Conservation (phyloP, 2,888 invertebrate species). For the Mythimna ferrago region DNA sequence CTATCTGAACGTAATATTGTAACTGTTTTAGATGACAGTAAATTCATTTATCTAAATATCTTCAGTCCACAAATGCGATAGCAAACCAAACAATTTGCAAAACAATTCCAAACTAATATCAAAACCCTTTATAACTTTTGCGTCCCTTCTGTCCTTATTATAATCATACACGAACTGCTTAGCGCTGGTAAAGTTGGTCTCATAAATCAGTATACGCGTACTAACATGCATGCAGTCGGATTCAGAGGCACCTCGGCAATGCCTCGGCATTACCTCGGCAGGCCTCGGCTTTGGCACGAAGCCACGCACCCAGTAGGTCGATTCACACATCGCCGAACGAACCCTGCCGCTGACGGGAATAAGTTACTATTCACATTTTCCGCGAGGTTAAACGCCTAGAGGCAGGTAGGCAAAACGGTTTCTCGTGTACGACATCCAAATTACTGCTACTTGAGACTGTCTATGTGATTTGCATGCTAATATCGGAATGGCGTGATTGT, state of each 20-base stretch:
- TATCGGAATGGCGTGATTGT: conserved; percentile 39
- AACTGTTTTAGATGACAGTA: background rate
- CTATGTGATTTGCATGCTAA: conserved; percentile 46
- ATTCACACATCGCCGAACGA: conserved; percentile 61
- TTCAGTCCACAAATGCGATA: background rate
- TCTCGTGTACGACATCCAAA: conserved; percentile 57
- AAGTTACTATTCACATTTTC: conserved; percentile 63
- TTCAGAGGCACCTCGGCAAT: conserved; percentile 56
- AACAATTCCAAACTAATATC: conserved; percentile 14
- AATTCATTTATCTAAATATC: background rate
- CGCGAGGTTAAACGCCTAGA: conserved; percentile 46
- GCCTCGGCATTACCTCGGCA: conserved; percentile 56
- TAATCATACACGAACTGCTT: conserved; percentile 66
- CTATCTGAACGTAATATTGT: background rate
- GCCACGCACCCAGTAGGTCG: conserved; percentile 76
- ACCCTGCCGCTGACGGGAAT: conserved; percentile 55
- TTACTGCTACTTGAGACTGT: conserved; percentile 44
- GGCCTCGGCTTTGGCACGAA: conserved; percentile 78
- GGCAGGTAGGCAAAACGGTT: conserved; percentile 50
- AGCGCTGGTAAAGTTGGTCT: conserved; percentile 71
- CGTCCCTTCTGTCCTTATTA: conserved; percentile 41
- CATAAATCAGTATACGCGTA: conserved; percentile 76
- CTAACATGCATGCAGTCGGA: conserved; percentile 70
- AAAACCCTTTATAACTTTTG: conserved; percentile 10
- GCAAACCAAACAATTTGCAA: background rate